Evolutionary conservation across 2,797 vertebrate species (phyloP), one percentile per base, ranked within the genome.

Genomic region (Liasis olivaceus): DNA sequence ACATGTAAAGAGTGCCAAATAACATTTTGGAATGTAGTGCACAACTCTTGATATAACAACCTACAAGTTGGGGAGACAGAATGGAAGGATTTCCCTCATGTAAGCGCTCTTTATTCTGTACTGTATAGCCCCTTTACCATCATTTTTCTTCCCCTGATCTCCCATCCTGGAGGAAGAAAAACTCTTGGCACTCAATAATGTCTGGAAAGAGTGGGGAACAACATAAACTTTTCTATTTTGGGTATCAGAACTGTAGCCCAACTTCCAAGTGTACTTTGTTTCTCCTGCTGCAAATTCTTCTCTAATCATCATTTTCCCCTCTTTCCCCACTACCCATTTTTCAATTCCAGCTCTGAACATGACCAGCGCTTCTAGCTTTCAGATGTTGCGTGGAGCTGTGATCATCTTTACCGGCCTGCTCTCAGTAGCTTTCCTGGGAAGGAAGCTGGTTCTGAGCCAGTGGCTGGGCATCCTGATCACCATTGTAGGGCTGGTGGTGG

Each of bases 331-430:
- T 42, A 5, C 7, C 15, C 3, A 0, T 47, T 28, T 91, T 90
- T 92, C 64, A 88, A 42, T 54, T 1, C 54, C 92, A 99, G 99
- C 99, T 47, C 97, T 99, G 90, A 99, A 98, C 97, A 99, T 99
- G 99, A 99, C 99, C 58, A 99, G 98, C 1, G 99, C 99, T 63
- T 99, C 99, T 95, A 99, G 99, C 95, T 99, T 99, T 98, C 99
- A 99, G 98, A 99, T 99, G 99, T 96, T 99, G 26, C 98, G 99
- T 0, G 99, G 99, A 0, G 98, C 99, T 0, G 99, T 99, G 92
- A 98, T 99, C 97, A 98, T 99, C 95, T 99, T 99, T 98, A 99
- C 99, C 0, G 99, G 99, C 26, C 97, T 99, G 31, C 98, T 99
- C 15, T 99, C 99, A 0, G 99, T 99, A 91, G 98, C 98, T 0